Evolutionary conservation across 2,888 invertebrate species (phyloP), one percentile per base, ranked within the genome.

Genomic region (Geophilus truncorum): DNA sequence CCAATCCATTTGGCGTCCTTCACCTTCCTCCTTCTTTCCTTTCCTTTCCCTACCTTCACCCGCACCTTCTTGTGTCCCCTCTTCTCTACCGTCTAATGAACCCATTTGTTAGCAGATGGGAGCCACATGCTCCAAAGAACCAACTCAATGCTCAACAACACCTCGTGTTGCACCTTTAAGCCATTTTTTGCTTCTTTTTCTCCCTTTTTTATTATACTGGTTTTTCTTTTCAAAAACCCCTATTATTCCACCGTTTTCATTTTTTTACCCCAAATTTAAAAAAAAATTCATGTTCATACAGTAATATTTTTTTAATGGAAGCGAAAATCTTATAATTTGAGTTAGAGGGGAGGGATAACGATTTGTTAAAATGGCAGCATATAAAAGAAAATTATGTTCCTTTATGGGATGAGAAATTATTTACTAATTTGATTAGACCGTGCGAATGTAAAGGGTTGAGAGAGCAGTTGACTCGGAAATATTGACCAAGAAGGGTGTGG

Each of bases 61-160:
- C 77, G 32, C 77, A 34, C 32, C 36, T 77, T 34, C 77, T 36
- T 21, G 45, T 45, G 45, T 45, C 78, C 40, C 78, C 40, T 40
- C 45, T 40, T 45, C 78, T 40, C 78, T 28, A 0, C 78, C 45
- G 36, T 78, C 78, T 78, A 78, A 78, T 78, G 78, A 78, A 78
- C 78, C 77, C 78, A 78, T 78, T 78, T 78, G 78, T 78, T 78
- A 36, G 28, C 78, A 78, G 45, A 78, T 78, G 78, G 78, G 45
- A 23, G 78, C 78, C 78, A 78, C 78, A 78, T 45, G 78, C 78
- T 78, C 45, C 21, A 30, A 21, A 36, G 32, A 32, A 32, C 30
- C 21, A 32, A 34, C 34, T 77, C 77, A 77, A 77, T 34, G 77
- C 34, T 77, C 36, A 30, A 75, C 75, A 25, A 32, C 77, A 34